phyloP scores from a whole-genome alignment of 2,797 vertebrate genomes.

The Peromyscus attwateri region DNA sequence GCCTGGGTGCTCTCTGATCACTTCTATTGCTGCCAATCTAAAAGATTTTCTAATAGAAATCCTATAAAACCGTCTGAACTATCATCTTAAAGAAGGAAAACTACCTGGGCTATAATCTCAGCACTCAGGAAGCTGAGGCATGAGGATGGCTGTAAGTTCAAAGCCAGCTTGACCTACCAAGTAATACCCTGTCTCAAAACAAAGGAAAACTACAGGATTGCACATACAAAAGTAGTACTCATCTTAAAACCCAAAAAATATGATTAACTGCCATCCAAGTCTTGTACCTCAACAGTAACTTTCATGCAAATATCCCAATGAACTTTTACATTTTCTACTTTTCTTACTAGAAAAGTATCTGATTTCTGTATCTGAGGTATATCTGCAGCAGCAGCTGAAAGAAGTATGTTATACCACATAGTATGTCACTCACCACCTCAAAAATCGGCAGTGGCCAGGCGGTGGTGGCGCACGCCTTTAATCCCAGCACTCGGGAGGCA shows the following conservation, averaged over 20 bases:
- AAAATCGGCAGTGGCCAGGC: neutral
- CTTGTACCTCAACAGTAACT: neutral
- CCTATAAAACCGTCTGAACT: neutral
- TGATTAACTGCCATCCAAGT: neutral
- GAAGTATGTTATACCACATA: neutral
- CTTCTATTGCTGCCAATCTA: constrained; percentile 34
- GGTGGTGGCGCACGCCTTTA: too few species aligned
- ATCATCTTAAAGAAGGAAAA: neutral
- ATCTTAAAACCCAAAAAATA: constrained; percentile 27
- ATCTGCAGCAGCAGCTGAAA: neutral
- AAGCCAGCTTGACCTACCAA: neutral
- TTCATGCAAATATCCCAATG: neutral
- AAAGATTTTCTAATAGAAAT: constrained; percentile 63
- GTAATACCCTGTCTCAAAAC: neutral
- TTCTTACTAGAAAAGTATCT: constrained; percentile 27
- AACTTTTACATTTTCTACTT: neutral
- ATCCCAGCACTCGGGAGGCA: too few species aligned
- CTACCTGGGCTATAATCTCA: neutral
- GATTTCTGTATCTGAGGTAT: neutral
- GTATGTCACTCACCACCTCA: neutral
- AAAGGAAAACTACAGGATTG: neutral
- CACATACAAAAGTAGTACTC: neutral
- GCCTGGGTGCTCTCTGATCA: neutral
- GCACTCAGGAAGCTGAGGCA: neutral
- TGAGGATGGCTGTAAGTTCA: neutral